Percentiles rank a stretch among this genome's conserved stretches.
Conservation (phyloP, 2,888 invertebrate genomes). For the Stratiomys singularior region DNA sequence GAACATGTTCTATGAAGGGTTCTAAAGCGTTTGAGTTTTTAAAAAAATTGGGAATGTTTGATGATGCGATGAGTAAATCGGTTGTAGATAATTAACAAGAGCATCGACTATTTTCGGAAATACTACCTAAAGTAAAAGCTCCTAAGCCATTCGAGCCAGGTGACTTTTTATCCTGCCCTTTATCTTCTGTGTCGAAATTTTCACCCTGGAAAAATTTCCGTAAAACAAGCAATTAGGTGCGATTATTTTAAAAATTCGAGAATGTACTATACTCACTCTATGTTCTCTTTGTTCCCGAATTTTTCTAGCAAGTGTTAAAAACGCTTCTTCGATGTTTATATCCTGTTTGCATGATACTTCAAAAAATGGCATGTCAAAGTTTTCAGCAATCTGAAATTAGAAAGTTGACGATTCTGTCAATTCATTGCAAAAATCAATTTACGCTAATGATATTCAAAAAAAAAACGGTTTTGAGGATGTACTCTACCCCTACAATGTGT, state of each 20-base stretch:
- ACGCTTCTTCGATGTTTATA: conserved; percentile 85
- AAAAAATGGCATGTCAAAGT: conserved; percentile 88
- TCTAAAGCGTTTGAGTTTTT: conserved; percentile 9
- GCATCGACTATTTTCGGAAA: conserved; percentile 64
- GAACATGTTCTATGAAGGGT: not conserved
- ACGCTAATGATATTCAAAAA: not conserved
- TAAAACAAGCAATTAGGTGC: too few species aligned
- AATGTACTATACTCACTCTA: conserved; percentile 68
- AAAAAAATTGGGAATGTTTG: not conserved
- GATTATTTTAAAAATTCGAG: not conserved
- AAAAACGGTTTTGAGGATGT: too few species aligned
- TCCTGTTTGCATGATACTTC: conserved; percentile 90
- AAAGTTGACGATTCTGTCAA: too few species aligned
- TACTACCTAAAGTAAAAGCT: conserved; percentile 64
- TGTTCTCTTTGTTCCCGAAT: conserved; percentile 83
- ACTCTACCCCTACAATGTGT: too few species aligned
- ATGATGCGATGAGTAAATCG: not conserved
- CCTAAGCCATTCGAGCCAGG: conserved; percentile 62
- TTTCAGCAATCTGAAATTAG: conserved; percentile 79
- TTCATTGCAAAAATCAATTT: not conserved
- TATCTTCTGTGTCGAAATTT: conserved; percentile 66
- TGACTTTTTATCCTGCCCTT: conserved; percentile 63
- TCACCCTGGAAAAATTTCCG: conserved; percentile 61
- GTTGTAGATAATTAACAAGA: conserved; percentile 61
- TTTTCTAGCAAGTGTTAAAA: conserved; percentile 81